Evolutionary conservation across 2,797 vertebrate species (phyloP).

Genomic region (Sebastes umbrosus): DNA sequence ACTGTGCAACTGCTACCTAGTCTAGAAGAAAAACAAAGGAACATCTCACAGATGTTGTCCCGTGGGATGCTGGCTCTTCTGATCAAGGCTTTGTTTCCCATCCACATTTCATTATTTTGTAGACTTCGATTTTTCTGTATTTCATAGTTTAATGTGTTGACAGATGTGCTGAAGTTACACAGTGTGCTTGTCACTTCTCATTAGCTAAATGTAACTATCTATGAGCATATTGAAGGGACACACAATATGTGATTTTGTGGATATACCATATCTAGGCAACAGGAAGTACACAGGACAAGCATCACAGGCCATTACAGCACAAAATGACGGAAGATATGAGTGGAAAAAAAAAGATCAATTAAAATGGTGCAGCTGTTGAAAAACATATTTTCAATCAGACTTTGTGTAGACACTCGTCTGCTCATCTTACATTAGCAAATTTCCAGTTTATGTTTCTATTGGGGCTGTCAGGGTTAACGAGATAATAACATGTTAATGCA

Average conservation of each 20-base stretch:
- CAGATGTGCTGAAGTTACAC: constrained; percentile 13
- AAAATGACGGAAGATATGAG: neutral
- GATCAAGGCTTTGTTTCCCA: constrained; percentile 25
- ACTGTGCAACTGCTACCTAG: constrained; percentile 28
- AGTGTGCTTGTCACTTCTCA: constrained; percentile 14
- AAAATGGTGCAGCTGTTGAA: neutral
- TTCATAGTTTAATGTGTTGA: constrained; percentile 1
- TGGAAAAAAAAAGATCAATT: neutral
- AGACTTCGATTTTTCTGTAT: neutral
- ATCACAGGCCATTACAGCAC: neutral
- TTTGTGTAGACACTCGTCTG: neutral
- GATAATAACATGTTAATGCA: too few species aligned
- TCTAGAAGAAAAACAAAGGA: constrained; percentile 22
- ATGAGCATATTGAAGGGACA: constrained; percentile 31
- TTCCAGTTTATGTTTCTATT: too few species aligned
- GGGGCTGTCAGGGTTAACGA: too few species aligned
- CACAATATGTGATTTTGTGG: neutral
- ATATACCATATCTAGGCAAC: neutral
- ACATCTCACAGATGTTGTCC: constrained; percentile 55
- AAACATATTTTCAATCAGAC: neutral
- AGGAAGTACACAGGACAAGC: neutral
- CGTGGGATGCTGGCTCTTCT: constrained; percentile 43
- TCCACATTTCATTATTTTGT: constrained; percentile 10
- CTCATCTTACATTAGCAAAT: neutral
- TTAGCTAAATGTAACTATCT: constrained; percentile 17